phyloP scores from a whole-genome alignment of 1,140 invertebrate genomes.

The Anagrus nilaparvatae region DNA sequence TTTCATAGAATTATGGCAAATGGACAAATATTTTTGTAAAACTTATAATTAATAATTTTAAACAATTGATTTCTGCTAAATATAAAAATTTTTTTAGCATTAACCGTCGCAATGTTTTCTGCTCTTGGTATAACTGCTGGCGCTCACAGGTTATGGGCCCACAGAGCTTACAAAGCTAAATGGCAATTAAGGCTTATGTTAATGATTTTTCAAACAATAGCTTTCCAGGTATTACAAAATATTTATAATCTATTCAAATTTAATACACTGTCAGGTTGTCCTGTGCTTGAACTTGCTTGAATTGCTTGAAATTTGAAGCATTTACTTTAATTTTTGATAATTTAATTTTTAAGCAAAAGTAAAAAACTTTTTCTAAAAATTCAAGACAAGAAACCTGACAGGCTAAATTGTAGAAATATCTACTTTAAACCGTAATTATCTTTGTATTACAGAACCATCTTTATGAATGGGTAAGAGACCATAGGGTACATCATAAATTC shows the following conservation, averaged over 20 bases:
- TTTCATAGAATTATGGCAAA: not conserved
- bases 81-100: conserved; percentile 26
- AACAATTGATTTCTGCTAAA: conserved; percentile 11
- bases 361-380: not conserved
- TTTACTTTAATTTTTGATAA: too few relatives aligned
- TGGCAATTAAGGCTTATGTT: conserved; percentile 67
- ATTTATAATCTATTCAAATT: too few relatives aligned
- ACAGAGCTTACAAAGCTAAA: conserved; percentile 77
- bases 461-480: conserved; percentile 72
- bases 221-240: conserved; percentile 61
- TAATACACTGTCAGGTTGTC: too few relatives aligned
- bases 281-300: too few relatives aligned
- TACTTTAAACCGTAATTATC: not conserved
- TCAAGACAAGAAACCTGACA: too few relatives aligned
- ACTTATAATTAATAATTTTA: conserved; percentile 2
- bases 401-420: not conserved
- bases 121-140: conserved; percentile 76
- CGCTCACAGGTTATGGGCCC: conserved; percentile 81
- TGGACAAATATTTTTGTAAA: not conserved
- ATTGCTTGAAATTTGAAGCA: too few relatives aligned
- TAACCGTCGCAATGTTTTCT: conserved; percentile 30
- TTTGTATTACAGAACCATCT: conserved; percentile 55
- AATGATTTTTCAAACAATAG: conserved; percentile 63
- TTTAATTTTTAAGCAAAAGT: not conserved
- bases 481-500: conserved; percentile 86